Conservation (phyloP, 2,888 invertebrate species). For the Agrotis ipsilon region DNA sequence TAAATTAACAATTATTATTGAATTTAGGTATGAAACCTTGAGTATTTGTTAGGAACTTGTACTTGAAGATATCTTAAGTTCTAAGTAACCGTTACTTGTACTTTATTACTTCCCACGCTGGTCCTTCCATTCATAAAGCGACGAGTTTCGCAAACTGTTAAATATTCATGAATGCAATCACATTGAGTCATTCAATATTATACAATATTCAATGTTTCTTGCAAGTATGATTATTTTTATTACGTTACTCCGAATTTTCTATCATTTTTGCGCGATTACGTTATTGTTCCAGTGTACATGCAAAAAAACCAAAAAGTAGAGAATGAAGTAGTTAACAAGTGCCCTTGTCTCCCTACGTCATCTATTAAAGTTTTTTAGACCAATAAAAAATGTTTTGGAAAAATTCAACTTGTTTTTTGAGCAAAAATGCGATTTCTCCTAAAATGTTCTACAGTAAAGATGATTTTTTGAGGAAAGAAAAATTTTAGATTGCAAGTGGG, state of each 20-base stretch:
- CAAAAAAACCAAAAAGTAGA: too few species aligned
- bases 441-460: too few species aligned
- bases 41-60: neutral
- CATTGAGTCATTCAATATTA: conserved; percentile 37
- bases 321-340: conserved; percentile 47
- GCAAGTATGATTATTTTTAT: conserved; percentile 1
- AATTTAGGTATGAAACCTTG: neutral
- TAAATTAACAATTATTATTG: neutral
- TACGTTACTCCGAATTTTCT: neutral
- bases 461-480: too few species aligned
- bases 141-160: conserved; percentile 35
- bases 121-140: conserved; percentile 46
- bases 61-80: neutral
- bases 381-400: conserved; percentile 48
- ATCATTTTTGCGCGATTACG: too few species aligned
- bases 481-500: too few species aligned
- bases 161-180: conserved; percentile 40
- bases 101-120: conserved; percentile 36
- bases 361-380: conserved; percentile 29
- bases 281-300: too few species aligned
- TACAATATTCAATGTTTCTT: conserved; percentile 25
- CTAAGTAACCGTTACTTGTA: conserved; percentile 8
- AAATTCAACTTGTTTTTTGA: too few species aligned
- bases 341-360: conserved; percentile 29
- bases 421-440: too few species aligned